These are phyloP conservation scores for Electrona antarctica DNA, from an alignment of 2,113 vertebrate genomes.

Conservation along the genomic window DNA sequence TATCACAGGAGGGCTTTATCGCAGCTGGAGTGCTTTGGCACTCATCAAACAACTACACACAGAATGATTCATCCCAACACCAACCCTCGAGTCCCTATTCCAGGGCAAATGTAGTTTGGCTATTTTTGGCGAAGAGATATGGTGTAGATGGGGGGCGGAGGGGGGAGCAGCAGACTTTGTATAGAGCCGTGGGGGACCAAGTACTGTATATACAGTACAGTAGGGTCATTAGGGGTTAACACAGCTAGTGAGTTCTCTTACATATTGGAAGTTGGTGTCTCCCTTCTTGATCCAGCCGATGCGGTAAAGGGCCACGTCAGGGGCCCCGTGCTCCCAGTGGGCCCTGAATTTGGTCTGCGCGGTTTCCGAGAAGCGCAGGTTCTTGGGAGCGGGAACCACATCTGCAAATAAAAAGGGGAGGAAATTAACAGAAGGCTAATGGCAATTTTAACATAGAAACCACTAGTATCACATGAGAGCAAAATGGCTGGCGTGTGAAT, in stretches of 20 bases:
- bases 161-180: too few relatives aligned
- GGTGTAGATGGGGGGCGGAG: too few relatives aligned
- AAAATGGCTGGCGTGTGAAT: too few relatives aligned
- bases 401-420: slow-evolving; percentile 50
- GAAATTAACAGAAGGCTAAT: neutral
- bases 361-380: slow-evolving; percentile 87
- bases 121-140: slow-evolving; percentile 23
- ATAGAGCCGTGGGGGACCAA: too few relatives aligned
- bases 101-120: neutral
- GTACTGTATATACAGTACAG: too few relatives aligned
- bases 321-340: slow-evolving; percentile 93
- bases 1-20: slow-evolving; percentile 3
- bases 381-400: slow-evolving; percentile 90
- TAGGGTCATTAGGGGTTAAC: too few relatives aligned
- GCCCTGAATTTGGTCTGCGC: slow-evolving; percentile 88
- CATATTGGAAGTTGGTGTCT: slow-evolving; percentile 69
- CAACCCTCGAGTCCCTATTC: neutral
- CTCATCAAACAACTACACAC: slow-evolving; percentile 10
- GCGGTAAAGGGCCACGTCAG: slow-evolving; percentile 94
- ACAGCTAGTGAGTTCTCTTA: slow-evolving; percentile 56
- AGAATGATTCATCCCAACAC: too few relatives aligned
- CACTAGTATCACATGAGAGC: too few relatives aligned
- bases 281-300: slow-evolving; percentile 87
- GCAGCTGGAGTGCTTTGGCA: slow-evolving; percentile 4
- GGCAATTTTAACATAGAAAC: neutral